Evolutionary conservation across 1,140 invertebrate genomes (phyloP).

Genomic region (Metaphire vulgaris): DNA sequence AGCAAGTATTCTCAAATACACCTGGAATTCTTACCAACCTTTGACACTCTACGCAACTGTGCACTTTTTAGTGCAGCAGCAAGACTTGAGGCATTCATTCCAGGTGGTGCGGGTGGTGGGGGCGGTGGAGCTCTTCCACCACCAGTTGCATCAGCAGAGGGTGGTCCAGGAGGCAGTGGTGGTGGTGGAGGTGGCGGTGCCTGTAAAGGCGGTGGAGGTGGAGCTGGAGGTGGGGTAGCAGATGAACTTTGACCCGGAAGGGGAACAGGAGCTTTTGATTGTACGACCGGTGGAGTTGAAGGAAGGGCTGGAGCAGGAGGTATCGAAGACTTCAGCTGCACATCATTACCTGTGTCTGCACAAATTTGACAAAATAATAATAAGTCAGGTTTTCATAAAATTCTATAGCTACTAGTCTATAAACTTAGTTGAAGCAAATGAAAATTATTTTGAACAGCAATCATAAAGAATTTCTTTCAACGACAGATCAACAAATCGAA

Average conservation of each 20-base stretch:
- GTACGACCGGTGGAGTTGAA: background rate
- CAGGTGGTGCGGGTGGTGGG: conserved; percentile 53
- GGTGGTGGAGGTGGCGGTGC: conserved; percentile 31
- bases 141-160: conserved; percentile 33
- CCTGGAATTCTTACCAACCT: no score
- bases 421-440: no score
- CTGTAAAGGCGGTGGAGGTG: conserved; percentile 40
- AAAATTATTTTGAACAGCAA: no score
- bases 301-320: background rate
- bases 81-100: conserved; percentile 61
- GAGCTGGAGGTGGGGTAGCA: conserved; percentile 47
- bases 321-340: background rate
- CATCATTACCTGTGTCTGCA: no score
- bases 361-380: no score
- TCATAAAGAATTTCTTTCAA: no score
- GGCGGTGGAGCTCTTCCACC: conserved; percentile 25
- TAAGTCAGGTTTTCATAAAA: no score
- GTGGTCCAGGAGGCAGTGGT: conserved; percentile 28
- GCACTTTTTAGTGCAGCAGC: conserved; percentile 78
- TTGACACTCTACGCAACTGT: conserved; percentile 65
- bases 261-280: background rate
- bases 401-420: no score
- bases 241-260: background rate
- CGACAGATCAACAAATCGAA: no score
- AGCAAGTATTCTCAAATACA: no score